Evolutionary conservation across 2,113 vertebrate species (phyloP), one percentile per base, ranked within the genome.

Genomic region (Cricetomys ansorgei): DNA sequence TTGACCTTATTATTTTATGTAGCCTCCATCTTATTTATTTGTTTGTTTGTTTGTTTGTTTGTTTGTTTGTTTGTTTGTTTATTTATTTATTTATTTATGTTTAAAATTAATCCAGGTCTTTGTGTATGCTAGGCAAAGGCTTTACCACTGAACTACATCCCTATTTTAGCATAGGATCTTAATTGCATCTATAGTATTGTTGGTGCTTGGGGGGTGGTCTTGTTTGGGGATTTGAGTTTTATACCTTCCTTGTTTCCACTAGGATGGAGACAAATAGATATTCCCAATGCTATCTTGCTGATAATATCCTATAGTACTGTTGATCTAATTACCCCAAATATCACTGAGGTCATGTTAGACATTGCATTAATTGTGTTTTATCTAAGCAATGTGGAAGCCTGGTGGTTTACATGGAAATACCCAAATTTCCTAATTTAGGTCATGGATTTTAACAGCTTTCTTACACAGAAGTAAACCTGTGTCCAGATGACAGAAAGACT

Each of bases 371-470:
- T 73, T 92, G 87, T 89, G 55, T 89, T 87, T 76, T 43, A 89
- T 65, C 59, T 76, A 94, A 89, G 88, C 55, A 84, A 34, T 96
- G 69, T 92, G 93, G 92, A 96, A 95, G 84, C 95, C 65, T 81
- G 94, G 93, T 97, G 55, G 83, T 98, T 97, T 97, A 94, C 95
- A 94, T 96, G 94, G 96, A 97, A 98, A 97, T 96, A 97, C 94
- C 96, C 96, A 53, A 70, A 69, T 91, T 96, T 70, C 81, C 62
- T 96, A 69, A 95, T 87, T 84, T 86, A 95, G 96, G 77, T 96
- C 89, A 93, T 65, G 23, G 64, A 85, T 94, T 91, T 94, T 72
- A 88, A 55, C 3, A 92, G 29, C 65, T 92, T 96, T 86, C 73
- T 92, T 75, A 62, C 0, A 70, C 8, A 62, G 81, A 89, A 94